Evolutionary conservation across 35 echinoderm and acorn worm species (phyloP), one percentile per base, ranked within the genome.

Genomic region (Lytechinus variegatus): DNA sequence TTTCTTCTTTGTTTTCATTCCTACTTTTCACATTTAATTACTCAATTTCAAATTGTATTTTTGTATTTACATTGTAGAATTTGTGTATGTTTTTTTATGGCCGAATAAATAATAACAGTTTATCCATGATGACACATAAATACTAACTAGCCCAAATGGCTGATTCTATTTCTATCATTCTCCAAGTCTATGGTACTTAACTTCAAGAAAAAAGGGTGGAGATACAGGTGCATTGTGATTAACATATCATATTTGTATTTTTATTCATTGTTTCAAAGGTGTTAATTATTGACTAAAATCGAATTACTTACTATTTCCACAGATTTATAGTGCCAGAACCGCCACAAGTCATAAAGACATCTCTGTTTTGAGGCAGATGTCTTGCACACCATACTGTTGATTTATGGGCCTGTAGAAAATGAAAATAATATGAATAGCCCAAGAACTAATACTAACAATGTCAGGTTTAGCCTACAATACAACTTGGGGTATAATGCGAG

Each of bases 361-460:
- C 98, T 94, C 98, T 97, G 57, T 99, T 99, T 72, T 99, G 98
- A 52, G 98, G 98, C 6, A 99, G 94, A 94, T 99, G 98, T 95
- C 95, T 94, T 24, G 88, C 98, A 44, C 61, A 28, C 98, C 98
- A 99, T 54, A 99, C 95, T 54, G 98, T 99, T 5, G 98, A 99
- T 66, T 99, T 96, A 91, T 99, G 98, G 53, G 98, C 97, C 98
- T 99, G 96, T 27, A 27, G 14, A 71, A 21, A 19, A 79, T 3
- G 4, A n/a, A 79, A 79, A 58, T 11, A 58, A 58, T 9, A 58
- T 11, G 1, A 58, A 58, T 8, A 9, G 13, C 9, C 4, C 9
- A n/a, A 51, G n/a, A 51, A n/a, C 16, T 88, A 88, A 88, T n/a
- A 88, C 16, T 88, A 88, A 88, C 87, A 88, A 88, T 88, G 87